Conservation (phyloP, 2,888 invertebrate species). For the Netelia virgata region DNA sequence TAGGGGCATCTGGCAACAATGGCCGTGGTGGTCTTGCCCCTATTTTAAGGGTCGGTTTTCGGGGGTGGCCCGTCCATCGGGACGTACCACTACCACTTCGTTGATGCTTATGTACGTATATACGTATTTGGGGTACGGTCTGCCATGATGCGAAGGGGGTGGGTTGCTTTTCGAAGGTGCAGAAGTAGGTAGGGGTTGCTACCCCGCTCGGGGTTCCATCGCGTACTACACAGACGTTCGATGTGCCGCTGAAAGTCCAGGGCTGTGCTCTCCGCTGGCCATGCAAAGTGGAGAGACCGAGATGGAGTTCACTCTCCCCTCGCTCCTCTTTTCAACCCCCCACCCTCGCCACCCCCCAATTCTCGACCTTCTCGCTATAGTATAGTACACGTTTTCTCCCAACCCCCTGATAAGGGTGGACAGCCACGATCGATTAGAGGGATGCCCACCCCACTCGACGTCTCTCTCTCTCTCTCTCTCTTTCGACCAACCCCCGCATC, state of each 20-base stretch:
- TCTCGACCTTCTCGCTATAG: slow-evolving; percentile 16
- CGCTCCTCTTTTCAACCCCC: not conserved
- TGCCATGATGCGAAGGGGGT: slow-evolving; percentile 50
- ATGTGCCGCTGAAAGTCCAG: slow-evolving; percentile 59
- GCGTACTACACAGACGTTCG: slow-evolving; percentile 52
- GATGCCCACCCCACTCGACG: slow-evolving; percentile 79
- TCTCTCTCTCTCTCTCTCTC: slow-evolving; percentile 64
- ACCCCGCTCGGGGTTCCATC: slow-evolving; percentile 50
- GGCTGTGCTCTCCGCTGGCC: slow-evolving; percentile 71
- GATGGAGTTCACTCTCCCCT: slow-evolving; percentile 59
- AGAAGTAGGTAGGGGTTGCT: slow-evolving; percentile 51
- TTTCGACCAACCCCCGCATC: slow-evolving; percentile 71
- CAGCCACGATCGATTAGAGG: slow-evolving; percentile 85
- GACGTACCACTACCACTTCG: slow-evolving; percentile 58
- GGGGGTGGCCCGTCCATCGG: slow-evolving; percentile 75
- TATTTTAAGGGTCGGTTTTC: slow-evolving; percentile 85
- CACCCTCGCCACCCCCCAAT: slow-evolving; percentile 11
- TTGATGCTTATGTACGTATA: slow-evolving; percentile 42
- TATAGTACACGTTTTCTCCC: slow-evolving; percentile 67
- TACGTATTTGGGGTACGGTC: slow-evolving; percentile 35
- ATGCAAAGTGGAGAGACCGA: slow-evolving; percentile 72
- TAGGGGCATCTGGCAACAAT: slow-evolving; percentile 85
- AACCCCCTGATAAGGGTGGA: slow-evolving; percentile 85
- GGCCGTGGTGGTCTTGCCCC: slow-evolving; percentile 82
- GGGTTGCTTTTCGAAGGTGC: slow-evolving; percentile 51